Evolutionary conservation across 2,888 invertebrate genomes (phyloP).

Genomic region (Nysson spinosus): DNA sequence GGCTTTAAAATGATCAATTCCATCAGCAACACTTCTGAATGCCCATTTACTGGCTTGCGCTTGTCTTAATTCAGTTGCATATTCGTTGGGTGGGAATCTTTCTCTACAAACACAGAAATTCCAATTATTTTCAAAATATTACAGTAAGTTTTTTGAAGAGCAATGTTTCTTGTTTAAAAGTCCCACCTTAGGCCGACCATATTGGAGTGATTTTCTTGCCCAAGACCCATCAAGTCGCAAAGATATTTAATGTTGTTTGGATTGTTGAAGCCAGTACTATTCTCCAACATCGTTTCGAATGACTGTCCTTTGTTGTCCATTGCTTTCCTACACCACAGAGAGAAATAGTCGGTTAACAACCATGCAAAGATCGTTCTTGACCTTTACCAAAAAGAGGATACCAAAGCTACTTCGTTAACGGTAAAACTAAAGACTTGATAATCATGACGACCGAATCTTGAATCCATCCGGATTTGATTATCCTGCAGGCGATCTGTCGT

Average conservation of each 20-base stretch:
- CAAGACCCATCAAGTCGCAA: conserved; percentile 86
- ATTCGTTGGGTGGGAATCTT: conserved; percentile 88
- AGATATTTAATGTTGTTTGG: conserved; percentile 92
- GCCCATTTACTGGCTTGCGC: conserved; percentile 96
- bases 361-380: conserved; percentile 46
- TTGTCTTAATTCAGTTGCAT: conserved; percentile 90
- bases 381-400: conserved; percentile 60
- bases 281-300: conserved; percentile 89
- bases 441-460: conserved; percentile 55
- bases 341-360: conserved; percentile 56
- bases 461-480: conserved; percentile 16
- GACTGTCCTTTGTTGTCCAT: conserved; percentile 88
- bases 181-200: conserved; percentile 85
- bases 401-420: conserved; percentile 72
- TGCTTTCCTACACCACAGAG: conserved; percentile 83
- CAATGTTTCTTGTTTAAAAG: conserved; percentile 11
- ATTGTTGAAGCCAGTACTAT: conserved; percentile 92
- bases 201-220: conserved; percentile 84
- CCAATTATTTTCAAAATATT: not conserved
- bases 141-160: not conserved
- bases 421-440: conserved; percentile 66
- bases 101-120: conserved; percentile 79
- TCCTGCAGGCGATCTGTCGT: conserved; percentile 22
- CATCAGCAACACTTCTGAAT: conserved; percentile 94
- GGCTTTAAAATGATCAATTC: conserved; percentile 95